Percentiles rank a stretch among this genome's conserved stretches.
These are phyloP conservation scores for Maccullochella peelii DNA, from an alignment of 2,113 vertebrate genomes.

Conservation along the genomic window DNA sequence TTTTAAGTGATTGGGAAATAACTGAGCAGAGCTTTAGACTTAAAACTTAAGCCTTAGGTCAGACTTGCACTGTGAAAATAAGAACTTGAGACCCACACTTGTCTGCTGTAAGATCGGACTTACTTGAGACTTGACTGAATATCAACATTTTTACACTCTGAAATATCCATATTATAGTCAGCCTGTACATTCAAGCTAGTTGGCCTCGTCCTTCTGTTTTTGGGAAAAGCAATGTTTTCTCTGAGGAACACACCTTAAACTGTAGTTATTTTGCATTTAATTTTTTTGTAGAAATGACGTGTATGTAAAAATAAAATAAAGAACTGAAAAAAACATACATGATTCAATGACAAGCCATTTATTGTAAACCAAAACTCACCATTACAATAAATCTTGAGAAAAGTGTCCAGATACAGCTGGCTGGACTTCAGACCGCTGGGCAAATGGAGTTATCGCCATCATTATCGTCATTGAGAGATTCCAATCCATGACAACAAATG, in stretches of 20 bases:
- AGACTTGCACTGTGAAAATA: not conserved
- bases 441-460: constrained; percentile 83
- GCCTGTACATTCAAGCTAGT: too few species aligned
- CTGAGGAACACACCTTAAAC: not conserved
- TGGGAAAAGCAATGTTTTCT: not conserved
- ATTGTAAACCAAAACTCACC: constrained; percentile 90
- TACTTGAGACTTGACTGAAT: not conserved
- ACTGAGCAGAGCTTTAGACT: not conserved
- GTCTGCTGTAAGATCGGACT: not conserved
- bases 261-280: not conserved
- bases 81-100: not conserved
- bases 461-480: constrained; percentile 69
- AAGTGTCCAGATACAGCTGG: constrained; percentile 78
- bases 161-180: not conserved
- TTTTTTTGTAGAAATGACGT: not conserved
- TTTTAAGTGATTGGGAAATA: not conserved
- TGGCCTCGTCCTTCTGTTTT: not conserved
- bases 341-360: constrained; percentile 84
- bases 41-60: not conserved
- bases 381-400: constrained; percentile 87
- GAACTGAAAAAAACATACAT: not conserved
- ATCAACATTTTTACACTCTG: not conserved
- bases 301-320: not conserved
- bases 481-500: constrained; percentile 83
- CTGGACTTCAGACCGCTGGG: constrained; percentile 82